A percentile compares a stretch with the other conserved stretches of the same genome.
phyloP scores from a whole-genome alignment of 2,113 vertebrate genomes.

The Brachionichthys hirsutus region DNA sequence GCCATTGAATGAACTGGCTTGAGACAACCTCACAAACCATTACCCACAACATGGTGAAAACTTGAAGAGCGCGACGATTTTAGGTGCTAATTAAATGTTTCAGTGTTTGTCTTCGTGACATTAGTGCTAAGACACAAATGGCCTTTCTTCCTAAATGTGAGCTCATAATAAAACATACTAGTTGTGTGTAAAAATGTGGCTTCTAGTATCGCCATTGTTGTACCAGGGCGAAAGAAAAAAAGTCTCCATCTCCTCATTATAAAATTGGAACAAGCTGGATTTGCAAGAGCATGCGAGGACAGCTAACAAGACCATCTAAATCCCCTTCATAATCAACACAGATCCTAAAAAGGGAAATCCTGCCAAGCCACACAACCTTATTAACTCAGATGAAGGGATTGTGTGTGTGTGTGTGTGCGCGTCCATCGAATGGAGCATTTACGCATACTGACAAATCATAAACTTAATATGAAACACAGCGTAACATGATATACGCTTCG shows the following conservation, averaged over 20 bases:
- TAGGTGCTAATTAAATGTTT: constrained; percentile 4
- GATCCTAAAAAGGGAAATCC: constrained; percentile 57
- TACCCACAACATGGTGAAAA: no score
- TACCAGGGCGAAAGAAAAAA: constrained; percentile 58
- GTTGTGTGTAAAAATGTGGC: constrained; percentile 1
- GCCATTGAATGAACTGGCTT: no score
- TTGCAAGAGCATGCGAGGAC: constrained; percentile 62
- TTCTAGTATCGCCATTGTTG: constrained; percentile 35
- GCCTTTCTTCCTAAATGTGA: constrained; percentile 10
- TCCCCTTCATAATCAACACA: constrained; percentile 65
- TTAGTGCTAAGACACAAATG: constrained; percentile 15
- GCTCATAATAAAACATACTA: constrained; percentile 30
- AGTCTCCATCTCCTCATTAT: constrained; percentile 66
- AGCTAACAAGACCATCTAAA: constrained; percentile 63
- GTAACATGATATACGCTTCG: constrained; percentile 1
- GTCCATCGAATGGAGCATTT: constrained; percentile 27
- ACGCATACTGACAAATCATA: constrained; percentile 31
- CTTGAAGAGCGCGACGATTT: no score
- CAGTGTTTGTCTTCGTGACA: constrained; percentile 11
- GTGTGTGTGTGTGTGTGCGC: constrained; percentile 28
- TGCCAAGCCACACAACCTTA: constrained; percentile 68
- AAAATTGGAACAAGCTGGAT: constrained; percentile 72
- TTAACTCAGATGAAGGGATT: constrained; percentile 54
- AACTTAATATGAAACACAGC: constrained; percentile 36
- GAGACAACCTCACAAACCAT: no score